These are phyloP conservation scores for Phortica magna DNA, from an alignment of 2,888 invertebrate genomes.

Conservation along the genomic window DNA sequence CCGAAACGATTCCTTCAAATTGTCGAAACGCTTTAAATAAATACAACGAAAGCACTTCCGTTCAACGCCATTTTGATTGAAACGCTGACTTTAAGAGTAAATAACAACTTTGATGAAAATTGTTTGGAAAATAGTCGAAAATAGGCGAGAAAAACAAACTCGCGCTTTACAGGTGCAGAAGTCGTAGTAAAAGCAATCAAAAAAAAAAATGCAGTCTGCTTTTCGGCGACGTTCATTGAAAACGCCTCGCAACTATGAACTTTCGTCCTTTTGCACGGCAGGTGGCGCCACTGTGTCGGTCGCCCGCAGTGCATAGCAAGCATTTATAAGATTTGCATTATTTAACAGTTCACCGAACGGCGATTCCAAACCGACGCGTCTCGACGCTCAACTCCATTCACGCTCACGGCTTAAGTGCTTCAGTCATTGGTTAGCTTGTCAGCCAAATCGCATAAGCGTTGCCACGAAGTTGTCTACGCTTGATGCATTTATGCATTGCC, in stretches of 20 bases:
- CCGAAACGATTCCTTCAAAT: background rate
- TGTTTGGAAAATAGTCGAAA: slow-evolving; percentile 63
- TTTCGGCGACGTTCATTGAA: background rate
- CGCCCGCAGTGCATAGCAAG: slow-evolving; percentile 59
- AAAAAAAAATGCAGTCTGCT: background rate
- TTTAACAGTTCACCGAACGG: slow-evolving; percentile 51
- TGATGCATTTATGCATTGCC: slow-evolving; percentile 14
- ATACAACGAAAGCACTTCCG: background rate
- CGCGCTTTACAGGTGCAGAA: background rate
- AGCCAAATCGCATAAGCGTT: slow-evolving; percentile 26
- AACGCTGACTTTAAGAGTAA: slow-evolving; percentile 55
- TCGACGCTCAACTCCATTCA: background rate
- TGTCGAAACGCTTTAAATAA: background rate
- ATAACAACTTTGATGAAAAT: slow-evolving; percentile 49
- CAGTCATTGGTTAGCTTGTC: background rate
- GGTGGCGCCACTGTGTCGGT: slow-evolving; percentile 28
- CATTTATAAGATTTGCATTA: slow-evolving; percentile 68
- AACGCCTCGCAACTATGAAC: background rate
- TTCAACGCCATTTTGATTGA: slow-evolving; percentile 46
- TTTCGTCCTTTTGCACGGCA: slow-evolving; percentile 44
- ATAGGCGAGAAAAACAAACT: background rate
- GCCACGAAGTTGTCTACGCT: background rate
- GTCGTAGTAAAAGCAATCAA: background rate
- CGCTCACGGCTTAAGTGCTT: background rate
- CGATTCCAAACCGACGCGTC: background rate